Percentiles rank a stretch among this genome's conserved stretches.
Conservation (phyloP, 1,140 invertebrate species). For the Homalodisca vitripennis region DNA sequence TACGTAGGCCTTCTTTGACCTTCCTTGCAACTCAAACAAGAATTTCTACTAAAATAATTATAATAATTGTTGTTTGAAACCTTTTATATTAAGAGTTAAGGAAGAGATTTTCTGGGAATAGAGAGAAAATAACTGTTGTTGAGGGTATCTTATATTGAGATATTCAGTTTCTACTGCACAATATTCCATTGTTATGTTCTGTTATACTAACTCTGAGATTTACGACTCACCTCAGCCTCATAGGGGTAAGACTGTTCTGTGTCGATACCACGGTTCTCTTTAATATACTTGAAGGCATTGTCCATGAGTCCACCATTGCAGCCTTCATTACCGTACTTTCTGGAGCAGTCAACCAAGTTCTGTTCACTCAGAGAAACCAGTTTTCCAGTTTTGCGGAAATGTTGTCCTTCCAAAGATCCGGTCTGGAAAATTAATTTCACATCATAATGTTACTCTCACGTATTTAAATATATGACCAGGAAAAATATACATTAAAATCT, state of each 20-base stretch:
- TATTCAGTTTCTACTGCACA: not conserved
- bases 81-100: not conserved
- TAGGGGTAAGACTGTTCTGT: constrained; percentile 92
- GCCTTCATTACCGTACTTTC: constrained; percentile 89
- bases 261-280: constrained; percentile 85
- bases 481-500: too few species aligned
- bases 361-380: constrained; percentile 95
- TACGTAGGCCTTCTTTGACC: too few species aligned
- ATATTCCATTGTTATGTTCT: not conserved
- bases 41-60: not conserved
- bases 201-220: not conserved
- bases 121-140: not conserved
- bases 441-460: too few species aligned
- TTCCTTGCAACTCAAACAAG: not conserved
- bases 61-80: not conserved
- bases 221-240: constrained; percentile 59
- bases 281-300: constrained; percentile 88
- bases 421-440: constrained; percentile 73
- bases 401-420: constrained; percentile 93
- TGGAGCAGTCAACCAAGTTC: constrained; percentile 94
- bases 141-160: not conserved
- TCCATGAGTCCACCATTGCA: constrained; percentile 97
- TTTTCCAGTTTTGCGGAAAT: constrained; percentile 80
- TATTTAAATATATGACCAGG: too few species aligned
- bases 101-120: not conserved